Conservation (phyloP, 2,888 invertebrate species). For the Ormyrus thymus region DNA sequence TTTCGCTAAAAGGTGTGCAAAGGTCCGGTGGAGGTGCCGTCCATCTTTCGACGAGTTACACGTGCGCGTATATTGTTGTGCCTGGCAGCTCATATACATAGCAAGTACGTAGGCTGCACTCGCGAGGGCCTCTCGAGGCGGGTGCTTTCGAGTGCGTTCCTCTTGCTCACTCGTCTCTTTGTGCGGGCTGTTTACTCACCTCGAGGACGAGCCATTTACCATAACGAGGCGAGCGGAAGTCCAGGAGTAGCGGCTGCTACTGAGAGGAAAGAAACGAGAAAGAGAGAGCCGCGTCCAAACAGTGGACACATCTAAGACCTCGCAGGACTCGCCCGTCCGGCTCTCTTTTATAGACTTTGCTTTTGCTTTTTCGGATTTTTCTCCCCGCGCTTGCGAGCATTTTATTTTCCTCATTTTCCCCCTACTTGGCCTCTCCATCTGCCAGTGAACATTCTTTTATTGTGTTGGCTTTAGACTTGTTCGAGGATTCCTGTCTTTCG, state of each 20-base stretch:
- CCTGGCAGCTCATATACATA: no score
- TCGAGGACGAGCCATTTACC: constrained; percentile 71
- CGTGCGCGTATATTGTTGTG: not conserved
- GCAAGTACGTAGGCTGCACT: not conserved
- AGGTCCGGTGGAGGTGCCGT: not conserved
- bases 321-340: not conserved
- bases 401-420: constrained; percentile 23
- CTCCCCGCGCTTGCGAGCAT: not conserved
- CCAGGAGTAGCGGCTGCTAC: constrained; percentile 61
- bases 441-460: not conserved
- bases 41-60: not conserved
- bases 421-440: no score
- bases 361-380: constrained; percentile 41
- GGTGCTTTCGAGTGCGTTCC: constrained; percentile 38
- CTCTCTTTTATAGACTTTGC: constrained; percentile 35
- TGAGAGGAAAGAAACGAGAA: constrained; percentile 6
- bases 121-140: constrained; percentile 17
- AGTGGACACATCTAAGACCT: constrained; percentile 57
- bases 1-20: no score
- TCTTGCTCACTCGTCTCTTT: constrained; percentile 65
- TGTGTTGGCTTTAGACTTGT: constrained; percentile 8
- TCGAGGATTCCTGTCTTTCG: no score
- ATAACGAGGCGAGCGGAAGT: constrained; percentile 70
- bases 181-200: constrained; percentile 69
- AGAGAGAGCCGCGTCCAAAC: constrained; percentile 53